These are phyloP conservation scores for Poeciliopsis paucimaculata DNA, from an alignment of 2,797 vertebrate species.

Conservation along the genomic window DNA sequence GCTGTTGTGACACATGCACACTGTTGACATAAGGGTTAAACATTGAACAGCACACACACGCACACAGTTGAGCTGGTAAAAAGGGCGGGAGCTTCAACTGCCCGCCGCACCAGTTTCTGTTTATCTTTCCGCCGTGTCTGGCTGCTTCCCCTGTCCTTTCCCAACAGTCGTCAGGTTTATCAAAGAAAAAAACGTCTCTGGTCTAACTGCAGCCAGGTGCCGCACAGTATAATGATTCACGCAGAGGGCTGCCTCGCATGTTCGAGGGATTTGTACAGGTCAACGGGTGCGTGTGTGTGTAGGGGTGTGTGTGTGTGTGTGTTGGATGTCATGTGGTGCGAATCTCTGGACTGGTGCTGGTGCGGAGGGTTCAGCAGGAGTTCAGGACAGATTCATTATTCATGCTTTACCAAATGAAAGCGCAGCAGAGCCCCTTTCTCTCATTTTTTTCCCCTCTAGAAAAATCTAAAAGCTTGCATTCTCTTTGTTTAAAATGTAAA, in stretches of 20 bases:
- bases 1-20: slow-evolving; percentile 73
- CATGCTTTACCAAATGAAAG: slow-evolving; percentile 60
- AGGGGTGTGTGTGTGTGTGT: too few species aligned
- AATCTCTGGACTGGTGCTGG: slow-evolving; percentile 67
- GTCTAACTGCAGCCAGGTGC: slow-evolving; percentile 65
- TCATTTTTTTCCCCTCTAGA: slow-evolving; percentile 14
- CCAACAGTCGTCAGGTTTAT: slow-evolving; percentile 65
- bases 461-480: slow-evolving; percentile 25
- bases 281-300: slow-evolving; percentile 51
- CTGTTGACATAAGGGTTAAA: slow-evolving; percentile 79
- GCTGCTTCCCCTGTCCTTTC: slow-evolving; percentile 40
- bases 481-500: slow-evolving; percentile 11
- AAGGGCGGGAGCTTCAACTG: slow-evolving; percentile 67
- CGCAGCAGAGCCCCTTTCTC: slow-evolving; percentile 26
- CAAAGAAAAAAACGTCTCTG: slow-evolving; percentile 54
- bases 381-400: slow-evolving; percentile 78
- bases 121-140: slow-evolving; percentile 70
- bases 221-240: slow-evolving; percentile 62
- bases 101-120: slow-evolving; percentile 60
- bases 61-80: slow-evolving; percentile 29
- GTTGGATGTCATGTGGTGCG: slow-evolving; percentile 66
- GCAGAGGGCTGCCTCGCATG: slow-evolving; percentile 43
- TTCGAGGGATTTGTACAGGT: slow-evolving; percentile 61
- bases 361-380: slow-evolving; percentile 71
- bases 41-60: slow-evolving; percentile 57